Evolutionary conservation across 1,140 invertebrate genomes (phyloP), one percentile per base, ranked within the genome.

Genomic region (Drosophila pallidifrons): DNA sequence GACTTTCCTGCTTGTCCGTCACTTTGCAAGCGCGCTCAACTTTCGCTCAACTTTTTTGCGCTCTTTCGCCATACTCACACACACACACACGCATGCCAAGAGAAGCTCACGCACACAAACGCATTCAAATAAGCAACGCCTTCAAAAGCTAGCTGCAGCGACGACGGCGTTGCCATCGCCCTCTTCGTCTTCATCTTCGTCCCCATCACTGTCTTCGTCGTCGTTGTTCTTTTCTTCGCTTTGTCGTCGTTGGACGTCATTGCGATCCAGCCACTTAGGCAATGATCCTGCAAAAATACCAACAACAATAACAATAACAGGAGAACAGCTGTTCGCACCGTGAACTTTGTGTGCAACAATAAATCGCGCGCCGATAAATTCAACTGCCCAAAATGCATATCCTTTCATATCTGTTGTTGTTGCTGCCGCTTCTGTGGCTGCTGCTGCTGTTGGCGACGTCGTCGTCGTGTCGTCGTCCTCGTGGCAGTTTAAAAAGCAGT

Each of bases 401-500:
- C 81, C 81, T 82, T 58, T 58, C 68, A 57, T 32, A 52, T 35
- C 64, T 66, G 64, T 67, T 72, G 0, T 32, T 32, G 30, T 32
- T 61, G 58, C 58, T 67, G 63, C 47, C 54, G 63, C 16, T 54
- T 41, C n/a, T 59, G 43, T n/a, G 70, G 46, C 46, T 59, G 28
- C 58, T 68, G 74, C 43, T 68, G 74, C 43, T 59, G 41, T 59
- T 74, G 55, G 54, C 64, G 69, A 35, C 60, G 69, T 47, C 70
- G 78, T 61, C 63, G 79, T 79, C 51, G 82, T 82, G 82, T 83
- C 83, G 83, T 81, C 83, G 88, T 91, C 88, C 88, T 91, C 73
- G 88, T 83, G 83, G 90, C 91, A 91, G 90, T 91, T 91, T 91
- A 91, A 91, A 91, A 91, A 91, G 90, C 91, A 89, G 90, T 91